These are phyloP conservation scores for Chionoecetes opilio DNA, from an alignment of 1,140 invertebrate genomes.

Conservation along the genomic window DNA sequence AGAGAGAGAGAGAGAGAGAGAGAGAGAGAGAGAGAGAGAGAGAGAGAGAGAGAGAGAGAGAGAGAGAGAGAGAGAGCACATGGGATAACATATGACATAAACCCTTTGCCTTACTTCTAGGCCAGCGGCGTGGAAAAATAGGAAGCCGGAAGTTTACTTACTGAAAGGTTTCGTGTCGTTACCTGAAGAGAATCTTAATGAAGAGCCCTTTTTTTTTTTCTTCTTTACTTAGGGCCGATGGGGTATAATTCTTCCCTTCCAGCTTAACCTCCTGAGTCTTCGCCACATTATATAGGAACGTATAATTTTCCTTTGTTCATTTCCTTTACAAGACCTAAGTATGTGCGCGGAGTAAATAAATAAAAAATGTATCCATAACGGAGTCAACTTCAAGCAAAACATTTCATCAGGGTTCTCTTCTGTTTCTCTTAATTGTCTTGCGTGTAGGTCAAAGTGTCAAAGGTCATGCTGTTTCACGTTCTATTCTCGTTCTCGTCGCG, in stretches of 20 bases:
- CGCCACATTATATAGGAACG: too few species aligned
- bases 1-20: neutral
- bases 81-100: neutral
- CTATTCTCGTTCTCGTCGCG: too few species aligned
- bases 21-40: constrained; percentile 5
- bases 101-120: neutral
- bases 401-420: too few species aligned
- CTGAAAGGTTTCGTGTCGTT: neutral
- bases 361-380: too few species aligned
- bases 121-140: neutral
- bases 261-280: neutral
- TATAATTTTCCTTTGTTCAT: too few species aligned
- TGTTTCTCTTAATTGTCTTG: too few species aligned
- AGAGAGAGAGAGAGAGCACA: neutral
- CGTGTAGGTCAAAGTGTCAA: too few species aligned
- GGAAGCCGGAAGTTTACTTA: neutral
- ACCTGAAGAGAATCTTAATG: neutral
- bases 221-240: too few species aligned
- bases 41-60: constrained; percentile 27
- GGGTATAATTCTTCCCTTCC: neutral
- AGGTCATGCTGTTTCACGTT: too few species aligned
- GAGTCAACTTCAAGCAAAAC: too few species aligned
- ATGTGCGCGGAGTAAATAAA: too few species aligned
- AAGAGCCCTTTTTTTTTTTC: neutral
- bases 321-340: too few species aligned